Evolutionary conservation across 2,113 vertebrate species (phyloP).

Genomic region (Progne subis): DNA sequence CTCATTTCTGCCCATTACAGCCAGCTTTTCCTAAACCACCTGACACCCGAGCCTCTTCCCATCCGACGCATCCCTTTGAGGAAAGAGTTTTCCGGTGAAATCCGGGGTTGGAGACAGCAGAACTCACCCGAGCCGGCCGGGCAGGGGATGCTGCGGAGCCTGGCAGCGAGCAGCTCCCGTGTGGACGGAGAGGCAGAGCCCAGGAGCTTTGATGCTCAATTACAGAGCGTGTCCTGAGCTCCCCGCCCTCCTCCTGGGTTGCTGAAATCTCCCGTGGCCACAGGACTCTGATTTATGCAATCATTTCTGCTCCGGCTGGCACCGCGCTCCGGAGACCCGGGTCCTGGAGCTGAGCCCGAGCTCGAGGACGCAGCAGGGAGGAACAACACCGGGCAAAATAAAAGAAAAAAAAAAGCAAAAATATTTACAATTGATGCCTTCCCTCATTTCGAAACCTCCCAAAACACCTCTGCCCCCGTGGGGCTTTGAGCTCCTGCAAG

Average conservation of each 20-base stretch:
- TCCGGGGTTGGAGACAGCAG: rapidly evolving
- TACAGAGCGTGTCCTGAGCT: neutral
- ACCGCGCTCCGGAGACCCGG: neutral
- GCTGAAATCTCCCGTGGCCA: neutral
- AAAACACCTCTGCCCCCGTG: neutral
- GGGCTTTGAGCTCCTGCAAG: neutral
- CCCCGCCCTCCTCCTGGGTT: neutral
- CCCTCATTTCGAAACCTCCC: neutral
- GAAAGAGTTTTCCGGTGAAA: neutral
- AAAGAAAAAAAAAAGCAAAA: neutral
- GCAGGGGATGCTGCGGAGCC: neutral
- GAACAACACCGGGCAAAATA: neutral
- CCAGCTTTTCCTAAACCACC: neutral
- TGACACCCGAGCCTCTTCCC: neutral
- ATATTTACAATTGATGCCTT: neutral
- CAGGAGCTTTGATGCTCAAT: constrained; percentile 36
- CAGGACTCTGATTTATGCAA: neutral
- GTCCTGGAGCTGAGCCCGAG: neutral
- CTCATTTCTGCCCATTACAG: neutral
- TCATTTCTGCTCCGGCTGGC: neutral
- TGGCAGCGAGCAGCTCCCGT: neutral
- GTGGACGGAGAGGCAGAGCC: neutral
- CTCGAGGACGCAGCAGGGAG: neutral
- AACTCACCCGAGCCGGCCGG: neutral
- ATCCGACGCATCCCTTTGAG: neutral